These are phyloP conservation scores for Myodes glareolus DNA, from an alignment of 2,113 vertebrate genomes.

Conservation along the genomic window DNA sequence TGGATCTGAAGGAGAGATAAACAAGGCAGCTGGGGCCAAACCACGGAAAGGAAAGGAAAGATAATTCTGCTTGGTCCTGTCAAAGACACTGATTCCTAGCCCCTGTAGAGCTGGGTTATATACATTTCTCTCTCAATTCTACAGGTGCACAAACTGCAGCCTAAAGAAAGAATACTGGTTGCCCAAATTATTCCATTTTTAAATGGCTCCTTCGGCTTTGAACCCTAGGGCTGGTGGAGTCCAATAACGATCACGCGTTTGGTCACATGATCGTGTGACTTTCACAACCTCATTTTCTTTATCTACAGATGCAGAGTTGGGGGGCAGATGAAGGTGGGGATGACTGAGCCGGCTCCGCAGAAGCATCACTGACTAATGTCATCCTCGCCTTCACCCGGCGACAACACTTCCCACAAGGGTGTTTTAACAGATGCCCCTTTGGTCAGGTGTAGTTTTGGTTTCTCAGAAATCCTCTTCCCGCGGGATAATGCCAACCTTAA, in stretches of 20 bases:
- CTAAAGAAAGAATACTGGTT: neutral
- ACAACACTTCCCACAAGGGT: neutral
- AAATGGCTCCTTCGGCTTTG: neutral
- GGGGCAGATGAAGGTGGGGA: neutral
- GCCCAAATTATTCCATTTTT: neutral
- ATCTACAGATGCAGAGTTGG: neutral
- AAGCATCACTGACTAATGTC: neutral
- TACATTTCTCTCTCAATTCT: neutral
- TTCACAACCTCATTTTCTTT: neutral
- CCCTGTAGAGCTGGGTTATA: neutral
- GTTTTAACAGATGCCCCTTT: neutral
- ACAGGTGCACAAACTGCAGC: neutral
- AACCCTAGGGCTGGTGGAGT: constrained; percentile 8
- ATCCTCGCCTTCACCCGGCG: neutral
- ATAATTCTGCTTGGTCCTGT: neutral
- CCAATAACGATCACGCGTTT: neutral
- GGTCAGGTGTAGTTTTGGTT: constrained; percentile 29
- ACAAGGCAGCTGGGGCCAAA: neutral
- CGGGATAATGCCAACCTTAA: constrained; percentile 9
- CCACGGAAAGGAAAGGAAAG: neutral
- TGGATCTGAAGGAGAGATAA: neutral
- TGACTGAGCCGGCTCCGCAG: neutral
- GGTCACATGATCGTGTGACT: neutral
- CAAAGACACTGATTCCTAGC: neutral
- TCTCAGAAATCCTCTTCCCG: constrained; percentile 20